phyloP scores from a whole-genome alignment of 2,888 invertebrate genomes.

The Idaea aversata region DNA sequence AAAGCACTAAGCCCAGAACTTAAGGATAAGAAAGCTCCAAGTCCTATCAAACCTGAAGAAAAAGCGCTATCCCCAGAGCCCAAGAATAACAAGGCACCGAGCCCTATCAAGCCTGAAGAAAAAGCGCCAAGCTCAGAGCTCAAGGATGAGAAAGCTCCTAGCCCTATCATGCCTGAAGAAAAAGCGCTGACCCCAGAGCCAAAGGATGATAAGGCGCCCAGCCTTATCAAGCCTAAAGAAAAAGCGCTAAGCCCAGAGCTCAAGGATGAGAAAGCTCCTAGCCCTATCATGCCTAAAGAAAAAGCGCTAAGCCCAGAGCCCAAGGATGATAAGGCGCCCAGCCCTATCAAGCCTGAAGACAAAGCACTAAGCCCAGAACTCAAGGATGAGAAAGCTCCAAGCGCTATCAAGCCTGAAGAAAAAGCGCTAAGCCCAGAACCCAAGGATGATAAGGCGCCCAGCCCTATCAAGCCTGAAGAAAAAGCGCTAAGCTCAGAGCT shows the following conservation, averaged over 20 bases:
- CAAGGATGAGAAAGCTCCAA: conserved; percentile 6
- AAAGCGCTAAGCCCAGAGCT: conserved; percentile 9
- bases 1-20: conserved; percentile 12
- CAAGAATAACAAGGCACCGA: conserved; percentile 12
- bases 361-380: conserved; percentile 9
- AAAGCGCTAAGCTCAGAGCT: conserved; percentile 4
- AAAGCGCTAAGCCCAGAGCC: conserved; percentile 8
- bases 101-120: conserved; percentile 11
- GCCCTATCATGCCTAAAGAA: conserved; percentile 5
- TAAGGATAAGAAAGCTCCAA: conserved; percentile 12
- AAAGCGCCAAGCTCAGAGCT: conserved; percentile 1
- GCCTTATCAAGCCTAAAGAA: conserved; percentile 8
- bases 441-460: conserved; percentile 6
- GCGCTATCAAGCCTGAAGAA: conserved; percentile 7
- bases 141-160: conserved; percentile 13
- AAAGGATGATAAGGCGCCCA: conserved; percentile 10
- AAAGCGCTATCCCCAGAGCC: conserved; percentile 13
- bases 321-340: conserved; percentile 11
- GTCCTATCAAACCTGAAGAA: conserved; percentile 8
- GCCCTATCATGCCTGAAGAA: conserved; percentile 9
- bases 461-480: conserved; percentile 5
- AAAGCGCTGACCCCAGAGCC: conserved; percentile 7
- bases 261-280: neutral
- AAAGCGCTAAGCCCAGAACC: conserved; percentile 11
- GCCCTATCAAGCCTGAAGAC: conserved; percentile 9